These are phyloP conservation scores for Porites divaricata DNA, from an alignment of 92 coral and sea anemone species.

Conservation along the genomic window DNA sequence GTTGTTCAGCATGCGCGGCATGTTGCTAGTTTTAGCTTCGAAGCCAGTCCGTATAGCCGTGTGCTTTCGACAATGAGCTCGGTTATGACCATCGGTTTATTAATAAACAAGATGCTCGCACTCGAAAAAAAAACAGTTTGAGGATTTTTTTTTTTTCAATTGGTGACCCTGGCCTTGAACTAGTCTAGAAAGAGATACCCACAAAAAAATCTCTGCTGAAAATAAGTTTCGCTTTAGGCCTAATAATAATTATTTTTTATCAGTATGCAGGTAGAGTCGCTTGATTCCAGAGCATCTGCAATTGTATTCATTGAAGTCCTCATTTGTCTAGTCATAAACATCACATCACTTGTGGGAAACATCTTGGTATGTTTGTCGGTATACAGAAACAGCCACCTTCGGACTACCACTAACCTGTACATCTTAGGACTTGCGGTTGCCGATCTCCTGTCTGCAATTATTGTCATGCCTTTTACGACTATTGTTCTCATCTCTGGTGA, in stretches of 20 bases:
- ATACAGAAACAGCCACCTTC: slow-evolving; percentile 14
- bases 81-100: no score
- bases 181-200: no score
- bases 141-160: no score
- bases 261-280: background rate
- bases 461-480: slow-evolving; percentile 1
- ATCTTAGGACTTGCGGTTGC: slow-evolving; percentile 16
- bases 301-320: background rate
- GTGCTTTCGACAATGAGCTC: no score
- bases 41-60: no score
- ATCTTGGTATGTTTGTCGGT: slow-evolving; percentile 23
- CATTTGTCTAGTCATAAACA: slow-evolving; percentile 2
- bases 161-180: no score
- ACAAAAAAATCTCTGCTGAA: no score
- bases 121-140: no score
- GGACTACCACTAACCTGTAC: slow-evolving; percentile 23
- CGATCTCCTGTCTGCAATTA: slow-evolving; percentile 13
- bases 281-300: background rate
- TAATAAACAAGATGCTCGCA: no score
- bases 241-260: background rate
- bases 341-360: slow-evolving; percentile 26
- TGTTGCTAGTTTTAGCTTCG: no score
- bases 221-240: no score
- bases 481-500: slow-evolving; percentile 5
- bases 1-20: no score